Percentiles rank a stretch among this genome's conserved stretches.
Evolutionary conservation across 2,797 vertebrate species (phyloP).

Genomic region (Girardinus metallicus): DNA sequence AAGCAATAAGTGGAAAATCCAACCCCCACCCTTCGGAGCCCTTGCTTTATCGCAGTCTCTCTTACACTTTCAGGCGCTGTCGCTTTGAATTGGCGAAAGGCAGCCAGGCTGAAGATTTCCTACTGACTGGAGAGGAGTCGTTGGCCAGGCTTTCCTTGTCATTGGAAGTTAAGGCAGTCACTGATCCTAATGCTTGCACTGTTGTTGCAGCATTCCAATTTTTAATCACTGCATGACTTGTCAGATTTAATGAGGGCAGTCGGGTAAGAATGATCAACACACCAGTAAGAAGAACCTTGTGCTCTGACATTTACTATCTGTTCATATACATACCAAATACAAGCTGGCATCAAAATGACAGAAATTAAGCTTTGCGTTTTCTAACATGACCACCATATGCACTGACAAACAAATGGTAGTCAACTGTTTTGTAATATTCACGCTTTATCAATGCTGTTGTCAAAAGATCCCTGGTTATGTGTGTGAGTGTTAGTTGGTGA

Average conservation of each 20-base stretch:
- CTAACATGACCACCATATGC: conserved; percentile 39
- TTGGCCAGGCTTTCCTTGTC: conserved; percentile 95
- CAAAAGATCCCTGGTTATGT: conserved; percentile 13
- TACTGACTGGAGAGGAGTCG: conserved; percentile 88
- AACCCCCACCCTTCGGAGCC: conserved; percentile 64
- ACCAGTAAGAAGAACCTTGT: conserved; percentile 82
- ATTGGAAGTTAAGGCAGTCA: conserved; percentile 91
- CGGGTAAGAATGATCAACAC: conserved; percentile 87
- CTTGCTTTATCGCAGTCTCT: conserved; percentile 76
- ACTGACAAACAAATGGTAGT: conserved; percentile 12
- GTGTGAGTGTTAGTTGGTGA: conserved; percentile 16
- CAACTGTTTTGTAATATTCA: conserved; percentile 21
- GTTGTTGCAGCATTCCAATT: conserved; percentile 97
- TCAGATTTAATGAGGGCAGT: conserved; percentile 91
- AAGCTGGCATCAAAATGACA: conserved; percentile 16
- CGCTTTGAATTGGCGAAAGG: conserved; percentile 86
- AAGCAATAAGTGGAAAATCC: conserved; percentile 66
- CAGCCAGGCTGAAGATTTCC: conserved; percentile 94
- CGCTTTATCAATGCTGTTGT: conserved; percentile 13
- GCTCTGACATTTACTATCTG: conserved; percentile 73
- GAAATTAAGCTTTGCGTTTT: conserved; percentile 31
- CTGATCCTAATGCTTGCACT: conserved; percentile 95
- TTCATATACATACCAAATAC: conserved; percentile 47
- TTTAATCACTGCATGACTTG: conserved; percentile 97
- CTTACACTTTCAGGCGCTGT: conserved; percentile 82